Evolutionary conservation across 2,797 vertebrate genomes (phyloP), one percentile per base, ranked within the genome.

Genomic region (Molossus molossus): DNA sequence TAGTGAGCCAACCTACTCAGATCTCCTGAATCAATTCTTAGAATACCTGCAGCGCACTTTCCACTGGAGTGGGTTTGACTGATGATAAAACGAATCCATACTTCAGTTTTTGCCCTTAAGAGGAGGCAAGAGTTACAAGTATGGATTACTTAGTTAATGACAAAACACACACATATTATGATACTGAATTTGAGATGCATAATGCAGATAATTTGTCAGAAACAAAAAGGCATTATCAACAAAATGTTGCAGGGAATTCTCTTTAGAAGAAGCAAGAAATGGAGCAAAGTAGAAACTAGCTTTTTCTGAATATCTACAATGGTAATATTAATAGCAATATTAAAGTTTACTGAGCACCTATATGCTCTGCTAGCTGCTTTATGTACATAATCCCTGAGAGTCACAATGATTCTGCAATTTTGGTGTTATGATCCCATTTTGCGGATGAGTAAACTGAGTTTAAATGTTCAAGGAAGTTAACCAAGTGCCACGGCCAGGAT

Each of bases 191-290:
- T 69, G 67, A 25, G 8, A 57, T n/a, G 4, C 9, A 81, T 29
- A 87, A 69, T 76, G 15, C 48, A 84, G n/a, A 60, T 33, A 33
- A 82, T 29, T 69, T 89, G 9, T 86, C 40, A 62, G 53, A 11
- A 55, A 73, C 90, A 84, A 45, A 40, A 55, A 73, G 8, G 4
- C 14, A n/a, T n/a, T 72, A 11, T 14, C 79, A n/a, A 84, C 10
- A 58, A 80, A 64, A 85, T 27, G 55, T 89, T 86, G 1, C 11
- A 93, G 37, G 58, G 73, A 73, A 88, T 62, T 72, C 15, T 94
- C 23, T 82, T 91, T 37, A 79, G 57, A 65, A 4, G 7, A 27
- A 8, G 33, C 8, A 37, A 67, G 13, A 85, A 55, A 73, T 67
- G 3, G 25, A 40, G 9, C 11, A 75, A 92, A 83, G 14, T 18